These are phyloP conservation scores for Pherbina coryleti DNA, from an alignment of 2,888 invertebrate genomes.

Conservation along the genomic window DNA sequence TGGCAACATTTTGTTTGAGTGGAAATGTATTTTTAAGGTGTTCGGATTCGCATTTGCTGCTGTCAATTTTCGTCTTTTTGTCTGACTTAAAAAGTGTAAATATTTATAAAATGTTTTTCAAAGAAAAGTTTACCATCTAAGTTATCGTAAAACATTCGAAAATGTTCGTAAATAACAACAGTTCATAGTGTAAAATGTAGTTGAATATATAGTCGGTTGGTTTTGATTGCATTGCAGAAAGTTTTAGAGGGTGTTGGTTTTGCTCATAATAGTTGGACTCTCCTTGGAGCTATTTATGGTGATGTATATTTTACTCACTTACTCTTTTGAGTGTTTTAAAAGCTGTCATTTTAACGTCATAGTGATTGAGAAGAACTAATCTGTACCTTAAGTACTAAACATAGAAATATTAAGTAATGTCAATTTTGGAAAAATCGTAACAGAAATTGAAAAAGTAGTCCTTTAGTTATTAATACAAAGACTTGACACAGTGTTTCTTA, in stretches of 20 bases:
- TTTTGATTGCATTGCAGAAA: background rate
- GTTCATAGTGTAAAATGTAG: too few species aligned
- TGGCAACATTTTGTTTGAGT: background rate
- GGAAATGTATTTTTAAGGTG: background rate
- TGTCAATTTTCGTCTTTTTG: background rate
- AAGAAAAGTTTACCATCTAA: background rate
- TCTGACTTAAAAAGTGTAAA: background rate
- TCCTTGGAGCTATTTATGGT: background rate
- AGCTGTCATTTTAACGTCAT: background rate
- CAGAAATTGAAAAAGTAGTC: too few species aligned
- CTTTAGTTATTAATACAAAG: too few species aligned
- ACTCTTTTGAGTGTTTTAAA: background rate
- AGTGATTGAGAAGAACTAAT: background rate
- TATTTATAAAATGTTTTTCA: slow-evolving; percentile 5
- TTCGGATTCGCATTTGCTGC: background rate
- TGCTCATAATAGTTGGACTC: background rate
- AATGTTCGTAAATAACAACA: too few species aligned
- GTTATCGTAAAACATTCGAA: too few species aligned
- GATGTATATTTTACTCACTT: background rate
- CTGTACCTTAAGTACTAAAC: background rate
- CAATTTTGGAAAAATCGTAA: too few species aligned
- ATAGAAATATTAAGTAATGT: too few species aligned
- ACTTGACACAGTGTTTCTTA: too few species aligned
- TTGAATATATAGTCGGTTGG: too few species aligned
- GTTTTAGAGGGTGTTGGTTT: slow-evolving; percentile 16